Conservation (phyloP, 2,113 vertebrate species). For the Gambusia holbrooki region DNA sequence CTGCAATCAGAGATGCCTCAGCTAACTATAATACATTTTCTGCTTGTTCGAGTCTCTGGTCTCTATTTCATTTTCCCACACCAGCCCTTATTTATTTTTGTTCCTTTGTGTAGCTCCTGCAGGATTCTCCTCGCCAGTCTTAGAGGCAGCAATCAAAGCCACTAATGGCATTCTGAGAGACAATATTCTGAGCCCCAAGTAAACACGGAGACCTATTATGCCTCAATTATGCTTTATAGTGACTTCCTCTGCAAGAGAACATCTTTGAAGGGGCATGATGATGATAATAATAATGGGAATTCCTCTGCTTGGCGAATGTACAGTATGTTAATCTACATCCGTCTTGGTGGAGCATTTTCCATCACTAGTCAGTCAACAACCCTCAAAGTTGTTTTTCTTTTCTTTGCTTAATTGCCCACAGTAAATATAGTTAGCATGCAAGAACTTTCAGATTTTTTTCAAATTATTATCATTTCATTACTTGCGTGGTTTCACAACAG, state of each 20-base stretch:
- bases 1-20: constrained; percentile 23
- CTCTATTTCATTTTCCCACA: constrained; percentile 11
- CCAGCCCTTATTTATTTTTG: constrained; percentile 21
- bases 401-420: neutral
- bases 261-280: constrained; percentile 46
- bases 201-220: constrained; percentile 54
- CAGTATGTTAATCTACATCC: constrained; percentile 36
- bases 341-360: constrained; percentile 22
- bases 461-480: neutral
- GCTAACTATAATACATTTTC: constrained; percentile 24
- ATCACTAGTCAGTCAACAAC: constrained; percentile 31
- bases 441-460: neutral
- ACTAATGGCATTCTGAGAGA: constrained; percentile 56
- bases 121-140: constrained; percentile 33
- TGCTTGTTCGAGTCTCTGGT: constrained; percentile 31
- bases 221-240: constrained; percentile 52
- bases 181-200: constrained; percentile 61
- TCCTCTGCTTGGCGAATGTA: constrained; percentile 56
- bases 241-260: constrained; percentile 32
- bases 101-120: constrained; percentile 20
- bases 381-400: neutral
- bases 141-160: constrained; percentile 53
- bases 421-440: neutral
- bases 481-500: neutral
- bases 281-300: constrained; percentile 56